A percentile compares a stretch with the other conserved stretches of the same genome.
Evolutionary conservation across 2,888 invertebrate genomes (phyloP).

Genomic region (Trichogramma dendrolimi): DNA sequence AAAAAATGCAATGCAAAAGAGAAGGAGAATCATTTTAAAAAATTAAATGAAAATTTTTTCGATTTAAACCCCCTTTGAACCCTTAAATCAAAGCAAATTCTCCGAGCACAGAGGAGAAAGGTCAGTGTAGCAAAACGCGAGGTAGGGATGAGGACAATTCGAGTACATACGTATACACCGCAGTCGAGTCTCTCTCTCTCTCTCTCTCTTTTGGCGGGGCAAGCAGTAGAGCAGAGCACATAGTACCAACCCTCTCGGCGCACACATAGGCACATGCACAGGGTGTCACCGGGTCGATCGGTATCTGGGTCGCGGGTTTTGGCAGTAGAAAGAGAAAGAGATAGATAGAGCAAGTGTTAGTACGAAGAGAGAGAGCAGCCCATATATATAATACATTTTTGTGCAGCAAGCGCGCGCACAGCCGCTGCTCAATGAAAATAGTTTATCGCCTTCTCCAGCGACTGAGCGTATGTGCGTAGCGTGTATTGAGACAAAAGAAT

Average conservation of each 20-base stretch:
- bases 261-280: constrained; percentile 23
- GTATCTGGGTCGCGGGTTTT: constrained; percentile 53
- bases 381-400: too few species aligned
- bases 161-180: constrained; percentile 28
- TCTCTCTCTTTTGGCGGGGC: neutral
- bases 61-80: too few species aligned
- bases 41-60: too few species aligned
- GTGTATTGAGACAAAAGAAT: neutral
- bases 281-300: constrained; percentile 51
- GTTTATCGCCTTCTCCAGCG: constrained; percentile 20
- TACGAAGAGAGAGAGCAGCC: too few species aligned
- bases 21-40: too few species aligned
- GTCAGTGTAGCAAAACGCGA: too few species aligned
- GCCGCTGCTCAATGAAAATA: constrained; percentile 24
- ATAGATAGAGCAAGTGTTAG: too few species aligned
- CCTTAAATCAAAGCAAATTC: too few species aligned
- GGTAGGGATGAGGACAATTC: constrained; percentile 9
- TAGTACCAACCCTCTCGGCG: constrained; percentile 1
- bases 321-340: constrained; percentile 41
- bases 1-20: too few species aligned
- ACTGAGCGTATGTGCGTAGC: neutral
- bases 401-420: too few species aligned
- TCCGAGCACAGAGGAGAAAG: too few species aligned
- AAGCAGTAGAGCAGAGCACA: neutral
- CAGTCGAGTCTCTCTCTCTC: constrained; percentile 17